Evolutionary conservation across 2,797 vertebrate species (phyloP).

Genomic region (Malurus leucopterus): DNA sequence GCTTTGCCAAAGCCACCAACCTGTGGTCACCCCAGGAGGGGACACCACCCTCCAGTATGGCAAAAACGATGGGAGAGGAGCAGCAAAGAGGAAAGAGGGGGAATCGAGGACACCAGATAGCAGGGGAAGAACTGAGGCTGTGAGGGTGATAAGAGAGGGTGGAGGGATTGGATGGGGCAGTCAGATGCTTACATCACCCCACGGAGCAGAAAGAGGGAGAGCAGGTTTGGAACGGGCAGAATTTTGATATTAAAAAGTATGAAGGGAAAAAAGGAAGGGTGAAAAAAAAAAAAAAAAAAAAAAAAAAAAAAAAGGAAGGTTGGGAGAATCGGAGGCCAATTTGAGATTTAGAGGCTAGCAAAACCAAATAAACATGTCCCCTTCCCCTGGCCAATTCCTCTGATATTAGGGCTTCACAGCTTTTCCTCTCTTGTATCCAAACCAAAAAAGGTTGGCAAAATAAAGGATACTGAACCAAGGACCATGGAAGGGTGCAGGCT

Average conservation of each 20-base stretch:
- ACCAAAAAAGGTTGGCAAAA: slow-evolving; percentile 21
- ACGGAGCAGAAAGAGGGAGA: background rate
- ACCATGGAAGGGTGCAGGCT: background rate
- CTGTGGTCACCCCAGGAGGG: background rate
- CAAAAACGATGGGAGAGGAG: background rate
- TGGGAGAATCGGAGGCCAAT: background rate
- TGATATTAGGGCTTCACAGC: background rate
- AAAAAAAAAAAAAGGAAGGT: background rate
- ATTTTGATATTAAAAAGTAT: background rate
- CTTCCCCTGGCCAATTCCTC: background rate
- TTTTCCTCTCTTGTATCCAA: slow-evolving; percentile 31
- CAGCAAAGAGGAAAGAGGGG: slow-evolving; percentile 20
- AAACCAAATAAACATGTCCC: background rate
- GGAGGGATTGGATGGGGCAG: background rate
- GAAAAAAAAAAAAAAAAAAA: no score
- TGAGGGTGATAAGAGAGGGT: slow-evolving; percentile 18
- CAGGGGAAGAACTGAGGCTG: background rate
- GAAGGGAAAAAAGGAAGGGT: background rate
- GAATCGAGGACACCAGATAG: slow-evolving; percentile 54
- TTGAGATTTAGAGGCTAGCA: slow-evolving; percentile 24
- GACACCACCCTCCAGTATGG: background rate
- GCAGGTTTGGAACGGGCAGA: background rate
- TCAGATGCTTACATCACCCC: slow-evolving; percentile 4
- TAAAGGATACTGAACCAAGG: background rate
- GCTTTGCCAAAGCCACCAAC: background rate